Evolutionary conservation across 2,888 invertebrate genomes (phyloP).

Genomic region (Drosophila rubida): DNA sequence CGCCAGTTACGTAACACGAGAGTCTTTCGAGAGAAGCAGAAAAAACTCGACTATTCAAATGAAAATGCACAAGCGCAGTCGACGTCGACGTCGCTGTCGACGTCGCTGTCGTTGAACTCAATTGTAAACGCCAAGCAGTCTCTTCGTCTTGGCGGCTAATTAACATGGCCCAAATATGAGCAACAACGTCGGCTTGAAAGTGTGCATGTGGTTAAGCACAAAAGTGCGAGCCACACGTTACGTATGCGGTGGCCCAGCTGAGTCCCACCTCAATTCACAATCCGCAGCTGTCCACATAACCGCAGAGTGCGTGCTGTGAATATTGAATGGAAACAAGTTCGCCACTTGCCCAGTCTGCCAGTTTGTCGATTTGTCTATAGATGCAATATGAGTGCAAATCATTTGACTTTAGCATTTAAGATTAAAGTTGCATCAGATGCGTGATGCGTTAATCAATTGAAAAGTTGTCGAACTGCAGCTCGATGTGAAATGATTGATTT

Average conservation of each 20-base stretch:
- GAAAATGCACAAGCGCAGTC: slow-evolving; percentile 57
- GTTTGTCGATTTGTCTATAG: neutral
- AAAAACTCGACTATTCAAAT: slow-evolving; percentile 37
- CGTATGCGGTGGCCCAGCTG: slow-evolving; percentile 7
- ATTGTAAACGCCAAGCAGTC: slow-evolving; percentile 38
- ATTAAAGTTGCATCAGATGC: neutral
- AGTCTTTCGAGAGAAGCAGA: slow-evolving; percentile 25
- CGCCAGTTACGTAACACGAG: slow-evolving; percentile 55
- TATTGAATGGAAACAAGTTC: slow-evolving; percentile 35
- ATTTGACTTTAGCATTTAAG: neutral
- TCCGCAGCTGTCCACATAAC: slow-evolving; percentile 3
- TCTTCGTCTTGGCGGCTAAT: slow-evolving; percentile 49
- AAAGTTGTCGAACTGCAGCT: neutral
- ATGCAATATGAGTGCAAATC: slow-evolving; percentile 17
- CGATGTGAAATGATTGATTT: neutral
- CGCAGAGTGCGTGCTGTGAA: slow-evolving; percentile 40
- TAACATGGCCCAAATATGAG: slow-evolving; percentile 46
- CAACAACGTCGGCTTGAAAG: slow-evolving; percentile 18
- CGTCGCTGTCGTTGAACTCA: slow-evolving; percentile 40
- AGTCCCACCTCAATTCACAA: slow-evolving; percentile 2
- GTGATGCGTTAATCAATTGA: neutral
- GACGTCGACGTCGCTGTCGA: slow-evolving; percentile 1
- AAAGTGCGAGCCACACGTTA: slow-evolving; percentile 25
- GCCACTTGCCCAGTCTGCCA: slow-evolving; percentile 15
- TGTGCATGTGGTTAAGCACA: slow-evolving; percentile 10